Conservation (phyloP, 2,113 vertebrate genomes). For the Aix galericulata region DNA sequence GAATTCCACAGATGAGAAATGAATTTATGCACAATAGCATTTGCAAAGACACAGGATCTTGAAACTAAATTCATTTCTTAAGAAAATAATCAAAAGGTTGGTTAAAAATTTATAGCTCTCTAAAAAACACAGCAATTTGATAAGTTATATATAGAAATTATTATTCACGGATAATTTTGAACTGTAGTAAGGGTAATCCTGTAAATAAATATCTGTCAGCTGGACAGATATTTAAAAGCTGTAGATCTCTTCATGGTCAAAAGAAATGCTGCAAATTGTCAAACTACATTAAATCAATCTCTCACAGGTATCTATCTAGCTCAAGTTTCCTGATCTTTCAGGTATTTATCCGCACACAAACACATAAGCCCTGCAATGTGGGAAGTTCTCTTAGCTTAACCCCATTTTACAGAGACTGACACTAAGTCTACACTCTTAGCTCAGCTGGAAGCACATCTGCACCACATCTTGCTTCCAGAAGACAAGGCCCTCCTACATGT, state of each 20-base stretch:
- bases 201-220: background rate
- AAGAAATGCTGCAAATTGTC: background rate
- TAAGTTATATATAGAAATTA: background rate
- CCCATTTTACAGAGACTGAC: background rate
- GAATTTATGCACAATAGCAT: conserved; percentile 66
- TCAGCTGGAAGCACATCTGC: background rate
- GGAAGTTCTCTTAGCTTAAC: background rate
- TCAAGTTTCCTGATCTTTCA: background rate
- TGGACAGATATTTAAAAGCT: background rate
- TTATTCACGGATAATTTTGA: background rate
- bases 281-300: background rate
- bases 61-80: conserved; percentile 61
- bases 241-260: background rate
- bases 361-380: background rate
- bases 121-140: conserved; percentile 36
- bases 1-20: conserved; percentile 45
- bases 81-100: conserved; percentile 68
- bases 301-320: background rate
- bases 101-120: conserved; percentile 3
- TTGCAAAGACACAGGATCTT: conserved; percentile 61
- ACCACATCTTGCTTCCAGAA: background rate
- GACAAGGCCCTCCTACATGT: too few species aligned
- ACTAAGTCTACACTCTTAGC: background rate
- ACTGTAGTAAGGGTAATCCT: background rate
- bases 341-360: background rate